These are phyloP conservation scores for Perizoma affinitatum DNA, from an alignment of 2,888 invertebrate species.

Conservation along the genomic window DNA sequence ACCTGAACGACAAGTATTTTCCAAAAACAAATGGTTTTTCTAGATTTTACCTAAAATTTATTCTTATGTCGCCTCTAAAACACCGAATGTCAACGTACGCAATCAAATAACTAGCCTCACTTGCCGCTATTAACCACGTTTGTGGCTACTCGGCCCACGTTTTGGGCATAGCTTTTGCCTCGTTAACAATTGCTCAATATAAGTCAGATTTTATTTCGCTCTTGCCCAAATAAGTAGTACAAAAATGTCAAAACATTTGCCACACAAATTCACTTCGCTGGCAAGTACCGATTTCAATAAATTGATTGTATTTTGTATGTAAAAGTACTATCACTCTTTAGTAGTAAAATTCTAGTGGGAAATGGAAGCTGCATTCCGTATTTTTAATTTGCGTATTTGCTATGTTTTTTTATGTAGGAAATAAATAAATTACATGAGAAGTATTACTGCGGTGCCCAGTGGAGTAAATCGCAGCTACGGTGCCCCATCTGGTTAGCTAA, in stretches of 20 bases:
- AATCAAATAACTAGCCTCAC: constrained; percentile 55
- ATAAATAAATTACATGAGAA: constrained; percentile 18
- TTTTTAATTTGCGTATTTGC: neutral
- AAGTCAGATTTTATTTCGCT: constrained; percentile 18
- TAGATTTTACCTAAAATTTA: neutral
- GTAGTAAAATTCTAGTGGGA: too few species aligned
- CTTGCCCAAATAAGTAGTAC: constrained; percentile 21
- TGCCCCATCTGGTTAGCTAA: constrained; percentile 30
- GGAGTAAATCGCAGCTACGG: constrained; percentile 30
- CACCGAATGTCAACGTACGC: constrained; percentile 32
- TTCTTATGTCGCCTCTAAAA: neutral
- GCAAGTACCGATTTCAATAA: neutral
- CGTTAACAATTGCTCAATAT: constrained; percentile 26
- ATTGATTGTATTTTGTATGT: neutral
- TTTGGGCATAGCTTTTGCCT: constrained; percentile 17
- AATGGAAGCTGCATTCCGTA: too few species aligned
- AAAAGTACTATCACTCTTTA: neutral
- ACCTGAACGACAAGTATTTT: too few species aligned
- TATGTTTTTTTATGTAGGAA: constrained; percentile 1
- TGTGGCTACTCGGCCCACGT: constrained; percentile 17
- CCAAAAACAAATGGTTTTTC: too few species aligned
- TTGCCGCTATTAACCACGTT: constrained; percentile 37
- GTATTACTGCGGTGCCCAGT: constrained; percentile 27
- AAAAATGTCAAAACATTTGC: constrained; percentile 13
- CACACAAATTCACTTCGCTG: constrained; percentile 4